Base-by-base conservation (phyloP, 2,888 invertebrate genomes). In the Rotaria sp. region DNA sequence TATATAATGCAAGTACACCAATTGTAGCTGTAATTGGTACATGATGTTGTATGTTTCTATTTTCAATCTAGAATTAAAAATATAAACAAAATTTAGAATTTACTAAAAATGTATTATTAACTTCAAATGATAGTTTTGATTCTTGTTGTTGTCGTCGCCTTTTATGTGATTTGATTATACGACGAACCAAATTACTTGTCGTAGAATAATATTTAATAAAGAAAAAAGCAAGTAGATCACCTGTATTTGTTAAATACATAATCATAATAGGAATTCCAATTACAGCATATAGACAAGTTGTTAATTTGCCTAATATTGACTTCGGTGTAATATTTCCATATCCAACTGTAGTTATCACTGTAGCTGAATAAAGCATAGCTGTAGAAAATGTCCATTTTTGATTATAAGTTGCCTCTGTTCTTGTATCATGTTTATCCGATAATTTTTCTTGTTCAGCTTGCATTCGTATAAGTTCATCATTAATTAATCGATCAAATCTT, bases 191-290 rank as follows among this genome's bases (percentile, higher is more conserved):
- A 35, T 67, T 67, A 21, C 5, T 30, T 35, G 15, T 67, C 15
- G 15, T 21, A 1, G 80, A 80, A 80, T 80, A 80, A 80, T 80
- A 45, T 80, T n/a, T 80, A 13, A 85, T 74, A 35, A 87, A 87
- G 24, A 87, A 18, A 50, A 84, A 84, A 18, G 87, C 87, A 48
- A 87, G 59, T 57, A 87, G 21, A 50, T 87, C 85, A 48, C 87
- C 86, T 35, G 85, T 85, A 67, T 87, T 87, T 4, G 85, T 85
- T 45, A 87, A 67, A 48, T 84, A 87, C 59, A 87, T 85, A 45
- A 87, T 80, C 87, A 87, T 87, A 24, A 87, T 55, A 18, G 87
- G 87, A 35, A 87, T 87, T 24, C 87, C 87, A 84, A 87, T 52
- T 26, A 87, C 52, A 30, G 87, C 87, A 84, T 87, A 87, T n/a